phyloP scores from a whole-genome alignment of 2,888 invertebrate species.

The Caenorhabditis sp. region DNA sequence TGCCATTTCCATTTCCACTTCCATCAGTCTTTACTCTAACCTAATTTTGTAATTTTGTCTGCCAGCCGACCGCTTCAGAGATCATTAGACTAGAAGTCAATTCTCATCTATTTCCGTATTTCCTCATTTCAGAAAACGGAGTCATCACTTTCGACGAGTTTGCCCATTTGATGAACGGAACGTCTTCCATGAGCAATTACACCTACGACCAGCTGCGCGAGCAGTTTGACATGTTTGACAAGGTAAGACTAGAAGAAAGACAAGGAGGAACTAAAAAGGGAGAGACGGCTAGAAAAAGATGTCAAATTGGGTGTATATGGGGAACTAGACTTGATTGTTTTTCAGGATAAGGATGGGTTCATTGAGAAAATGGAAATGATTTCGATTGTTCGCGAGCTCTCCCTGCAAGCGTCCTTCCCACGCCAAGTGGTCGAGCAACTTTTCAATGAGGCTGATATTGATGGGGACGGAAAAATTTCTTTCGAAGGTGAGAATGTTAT shows the following conservation, averaged over 20 bases:
- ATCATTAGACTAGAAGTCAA: slow-evolving; percentile 5
- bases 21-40: slow-evolving; percentile 10
- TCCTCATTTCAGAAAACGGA: slow-evolving; percentile 77
- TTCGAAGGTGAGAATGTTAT: slow-evolving; percentile 76
- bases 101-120: slow-evolving; percentile 2
- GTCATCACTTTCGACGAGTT: slow-evolving; percentile 82
- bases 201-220: slow-evolving; percentile 75
- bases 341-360: slow-evolving; percentile 82
- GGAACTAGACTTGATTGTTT: slow-evolving; percentile 35
- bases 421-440: slow-evolving; percentile 78
- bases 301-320: not conserved
- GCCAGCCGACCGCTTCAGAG: not conserved
- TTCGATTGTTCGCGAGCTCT: slow-evolving; percentile 77
- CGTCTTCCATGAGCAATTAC: slow-evolving; percentile 68
- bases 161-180: slow-evolving; percentile 76
- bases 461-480: slow-evolving; percentile 82
- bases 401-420: slow-evolving; percentile 78
- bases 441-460: slow-evolving; percentile 81
- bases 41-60: slow-evolving; percentile 21
- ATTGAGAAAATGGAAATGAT: slow-evolving; percentile 81
- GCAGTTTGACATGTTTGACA: slow-evolving; percentile 82
- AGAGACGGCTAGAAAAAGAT: not conserved
- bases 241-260: slow-evolving; percentile 58
- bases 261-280: not conserved
- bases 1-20: not conserved